phyloP scores from a whole-genome alignment of 2,888 invertebrate genomes.

The Tipula vernalis region DNA sequence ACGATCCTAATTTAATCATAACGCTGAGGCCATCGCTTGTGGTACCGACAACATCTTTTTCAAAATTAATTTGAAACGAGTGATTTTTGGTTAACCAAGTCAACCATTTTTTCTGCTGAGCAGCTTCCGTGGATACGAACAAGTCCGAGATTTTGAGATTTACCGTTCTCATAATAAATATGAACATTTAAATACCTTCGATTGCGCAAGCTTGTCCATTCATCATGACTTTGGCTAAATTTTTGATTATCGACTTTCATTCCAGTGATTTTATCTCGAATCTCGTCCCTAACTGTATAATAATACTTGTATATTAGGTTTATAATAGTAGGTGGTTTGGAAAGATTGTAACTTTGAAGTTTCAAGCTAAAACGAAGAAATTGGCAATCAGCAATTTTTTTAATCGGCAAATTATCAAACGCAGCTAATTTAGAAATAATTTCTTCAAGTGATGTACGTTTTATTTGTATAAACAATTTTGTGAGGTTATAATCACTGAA shows the following conservation, averaged over 20 bases:
- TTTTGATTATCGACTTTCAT: no score
- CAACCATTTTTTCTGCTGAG: background rate
- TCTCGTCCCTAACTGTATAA: background rate
- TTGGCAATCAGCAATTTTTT: background rate
- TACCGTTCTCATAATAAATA: background rate
- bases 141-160: slow-evolving; percentile 1
- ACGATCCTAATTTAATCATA: background rate
- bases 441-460: background rate
- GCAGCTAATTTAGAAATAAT: slow-evolving; percentile 9
- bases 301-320: background rate
- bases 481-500: no score
- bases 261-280: no score
- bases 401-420: background rate
- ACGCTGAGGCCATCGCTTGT: background rate
- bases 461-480: background rate
- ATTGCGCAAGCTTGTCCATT: slow-evolving; percentile 10
- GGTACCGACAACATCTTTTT: background rate
- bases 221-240: background rate
- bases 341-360: no score
- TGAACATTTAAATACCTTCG: slow-evolving; percentile 9
- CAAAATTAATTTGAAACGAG: background rate
- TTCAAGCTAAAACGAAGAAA: background rate
- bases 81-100: background rate
- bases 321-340: background rate
- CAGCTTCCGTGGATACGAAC: slow-evolving; percentile 6